phyloP scores from a whole-genome alignment of 2,888 invertebrate genomes.

The Colletes collaris region DNA sequence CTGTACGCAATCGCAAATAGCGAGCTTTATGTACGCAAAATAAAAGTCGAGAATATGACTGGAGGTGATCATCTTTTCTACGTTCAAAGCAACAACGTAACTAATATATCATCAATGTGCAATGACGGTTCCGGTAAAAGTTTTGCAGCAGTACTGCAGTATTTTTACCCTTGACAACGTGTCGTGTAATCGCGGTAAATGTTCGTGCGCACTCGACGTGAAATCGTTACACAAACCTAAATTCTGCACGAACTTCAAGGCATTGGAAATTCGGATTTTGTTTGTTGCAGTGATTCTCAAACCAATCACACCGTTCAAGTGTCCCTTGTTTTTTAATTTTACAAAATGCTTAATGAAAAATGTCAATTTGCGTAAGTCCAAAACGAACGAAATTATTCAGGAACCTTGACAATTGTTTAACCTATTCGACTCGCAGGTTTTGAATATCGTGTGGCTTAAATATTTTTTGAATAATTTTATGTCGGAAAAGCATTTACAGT shows the following conservation, averaged over 20 bases:
- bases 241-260: constrained; percentile 42
- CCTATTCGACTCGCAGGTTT: no score
- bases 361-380: neutral
- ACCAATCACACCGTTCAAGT: neutral
- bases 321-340: neutral
- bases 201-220: constrained; percentile 55
- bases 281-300: constrained; percentile 26
- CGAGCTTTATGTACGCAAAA: neutral
- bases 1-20: neutral
- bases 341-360: neutral
- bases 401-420: neutral
- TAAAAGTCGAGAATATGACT: neutral
- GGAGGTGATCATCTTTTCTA: constrained; percentile 36
- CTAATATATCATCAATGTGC: constrained; percentile 36
- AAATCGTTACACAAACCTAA: constrained; percentile 54
- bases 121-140: constrained; percentile 41
- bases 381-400: neutral
- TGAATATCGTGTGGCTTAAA: no score
- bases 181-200: constrained; percentile 57
- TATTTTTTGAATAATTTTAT: no score
- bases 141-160: constrained; percentile 66
- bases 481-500: no score
- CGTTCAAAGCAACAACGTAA: constrained; percentile 27
- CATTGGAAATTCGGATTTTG: constrained; percentile 41
- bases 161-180: constrained; percentile 70